Evolutionary conservation across 2,113 vertebrate species (phyloP), one percentile per base, ranked within the genome.

Genomic region (Mungos mungo): DNA sequence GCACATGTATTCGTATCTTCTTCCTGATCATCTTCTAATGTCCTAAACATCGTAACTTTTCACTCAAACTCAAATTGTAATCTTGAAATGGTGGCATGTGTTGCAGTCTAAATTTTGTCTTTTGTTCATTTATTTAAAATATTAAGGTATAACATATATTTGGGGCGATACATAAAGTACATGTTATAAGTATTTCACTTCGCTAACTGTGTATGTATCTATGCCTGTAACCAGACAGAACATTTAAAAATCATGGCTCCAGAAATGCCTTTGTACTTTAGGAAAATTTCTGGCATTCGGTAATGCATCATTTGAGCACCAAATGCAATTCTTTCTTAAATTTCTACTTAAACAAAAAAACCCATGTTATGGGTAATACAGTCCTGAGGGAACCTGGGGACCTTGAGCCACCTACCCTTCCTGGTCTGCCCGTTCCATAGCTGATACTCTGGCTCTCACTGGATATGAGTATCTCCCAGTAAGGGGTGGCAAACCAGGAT

Each of bases 1-100:
- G 3, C 10, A 7, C 3, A 2, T 8, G 0, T 3, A 0, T 27
- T 25, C 5, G 1, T 23, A 0, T 15, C 29, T 63, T 65, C 15
- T 18, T 82, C 35, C 69, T 7, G 11, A 1, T 18, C 45, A 0
- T 83, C 6, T 50, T 86, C 41, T 63, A 4, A 38, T 7, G 74
- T 93, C 60, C n/a, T 47, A 47, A 77, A 9, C 7, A 8, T 29
- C 41, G 1, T 60, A 23, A 80, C 84, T 63, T 66, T 65, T 57
- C 25, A 11, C 38, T 57, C 69, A 87, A 31, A 68, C 19, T 41
- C 41, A 41, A 41, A 41, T 6, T 80, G 52, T 76, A 29, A 60
- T 86, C 72, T 54, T 68, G 21, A 94, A 80, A 96, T 77, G 57
- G n/a, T 33, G 60, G 5, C 5, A 19, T 0, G 0, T 92, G 25